These are phyloP conservation scores for Antheraea mylitta DNA, from an alignment of 1,140 invertebrate species.

Conservation along the genomic window DNA sequence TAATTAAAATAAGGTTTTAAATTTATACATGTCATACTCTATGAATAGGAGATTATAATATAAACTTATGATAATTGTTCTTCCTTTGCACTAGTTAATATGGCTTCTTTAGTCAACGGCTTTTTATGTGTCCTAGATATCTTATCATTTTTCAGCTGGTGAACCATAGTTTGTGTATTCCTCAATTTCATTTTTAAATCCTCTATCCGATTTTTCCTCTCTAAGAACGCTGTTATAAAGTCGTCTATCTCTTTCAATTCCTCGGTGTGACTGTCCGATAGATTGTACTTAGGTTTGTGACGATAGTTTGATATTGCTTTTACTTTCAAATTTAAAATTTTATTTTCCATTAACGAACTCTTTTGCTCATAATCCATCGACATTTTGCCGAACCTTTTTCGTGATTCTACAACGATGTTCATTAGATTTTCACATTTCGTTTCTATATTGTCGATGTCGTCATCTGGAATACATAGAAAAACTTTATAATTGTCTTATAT, in stretches of 20 bases:
- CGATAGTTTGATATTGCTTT: conserved; percentile 43
- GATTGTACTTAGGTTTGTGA: conserved; percentile 45
- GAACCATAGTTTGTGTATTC: conserved; percentile 43
- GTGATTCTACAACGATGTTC: conserved; percentile 58
- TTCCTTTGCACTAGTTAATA: conserved; percentile 45
- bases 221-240: conserved; percentile 39
- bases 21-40: no score
- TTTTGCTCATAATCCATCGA: conserved; percentile 59
- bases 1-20: no score
- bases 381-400: conserved; percentile 59
- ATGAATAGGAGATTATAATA: not conserved
- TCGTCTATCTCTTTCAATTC: conserved; percentile 46
- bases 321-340: conserved; percentile 52
- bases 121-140: conserved; percentile 36
- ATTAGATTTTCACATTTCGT: conserved; percentile 62
- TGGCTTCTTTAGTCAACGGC: conserved; percentile 38
- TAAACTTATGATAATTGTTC: conserved; percentile 18
- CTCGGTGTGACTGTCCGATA: conserved; percentile 33
- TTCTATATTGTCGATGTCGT: conserved; percentile 40
- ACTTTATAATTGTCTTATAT: not conserved
- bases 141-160: conserved; percentile 48
- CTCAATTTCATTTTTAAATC: conserved; percentile 38
- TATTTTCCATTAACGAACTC: conserved; percentile 48
- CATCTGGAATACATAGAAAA: conserved; percentile 32
- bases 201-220: conserved; percentile 41